These are phyloP conservation scores for Syrmaticus mikado DNA, from an alignment of 2,113 vertebrate genomes.

Conservation along the genomic window DNA sequence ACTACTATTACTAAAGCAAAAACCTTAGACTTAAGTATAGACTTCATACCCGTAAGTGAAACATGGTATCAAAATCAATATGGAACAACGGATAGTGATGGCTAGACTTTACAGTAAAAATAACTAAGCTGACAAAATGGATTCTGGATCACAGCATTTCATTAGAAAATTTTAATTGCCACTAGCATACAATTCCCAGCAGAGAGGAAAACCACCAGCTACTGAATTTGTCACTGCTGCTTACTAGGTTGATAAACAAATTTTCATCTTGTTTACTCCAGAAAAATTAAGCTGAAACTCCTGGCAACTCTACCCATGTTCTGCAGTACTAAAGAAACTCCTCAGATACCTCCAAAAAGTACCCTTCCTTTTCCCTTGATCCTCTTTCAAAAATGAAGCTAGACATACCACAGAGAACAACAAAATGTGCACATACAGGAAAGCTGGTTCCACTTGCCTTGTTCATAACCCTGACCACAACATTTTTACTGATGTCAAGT, in stretches of 20 bases:
- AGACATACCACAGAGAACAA: not conserved
- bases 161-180: not conserved
- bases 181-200: not conserved
- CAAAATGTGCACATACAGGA: not conserved
- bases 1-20: not conserved
- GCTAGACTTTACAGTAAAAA: not conserved
- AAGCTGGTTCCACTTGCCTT: not conserved
- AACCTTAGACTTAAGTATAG: not conserved
- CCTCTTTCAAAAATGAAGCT: not conserved
- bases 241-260: not conserved
- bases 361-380: not conserved
- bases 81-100: fast-evolving
- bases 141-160: not conserved
- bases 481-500: not conserved
- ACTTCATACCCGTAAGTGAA: not conserved
- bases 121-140: not conserved
- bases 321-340: not conserved
- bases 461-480: not conserved
- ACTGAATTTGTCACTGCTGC: not conserved
- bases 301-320: not conserved
- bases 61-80: not conserved
- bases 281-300: not conserved
- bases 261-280: not conserved
- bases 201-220: not conserved
- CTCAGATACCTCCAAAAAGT: not conserved